Evolutionary conservation across 2,113 vertebrate species (phyloP).

Genomic region (Pseudopipra pipra): DNA sequence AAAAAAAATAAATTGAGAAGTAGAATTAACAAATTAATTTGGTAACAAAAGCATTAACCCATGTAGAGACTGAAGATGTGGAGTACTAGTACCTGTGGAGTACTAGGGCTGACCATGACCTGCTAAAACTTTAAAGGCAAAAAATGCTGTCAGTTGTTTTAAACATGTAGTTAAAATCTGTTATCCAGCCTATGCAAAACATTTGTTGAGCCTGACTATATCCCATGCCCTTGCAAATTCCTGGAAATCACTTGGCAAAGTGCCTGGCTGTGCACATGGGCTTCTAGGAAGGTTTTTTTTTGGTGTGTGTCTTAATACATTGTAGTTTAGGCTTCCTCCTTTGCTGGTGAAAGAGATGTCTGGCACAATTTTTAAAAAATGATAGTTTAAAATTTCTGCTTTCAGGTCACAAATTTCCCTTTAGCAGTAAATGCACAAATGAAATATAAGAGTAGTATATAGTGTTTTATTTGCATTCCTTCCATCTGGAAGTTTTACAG

Average conservation of each 20-base stretch:
- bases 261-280: fast-evolving
- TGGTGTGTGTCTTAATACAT: not conserved
- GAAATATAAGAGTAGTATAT: not conserved
- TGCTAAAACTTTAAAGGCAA: not conserved
- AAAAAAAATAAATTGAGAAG: not conserved
- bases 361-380: not conserved
- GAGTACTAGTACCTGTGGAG: not conserved
- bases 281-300: not conserved
- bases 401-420: not conserved
- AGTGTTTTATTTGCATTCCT: not conserved
- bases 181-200: not conserved
- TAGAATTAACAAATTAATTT: not conserved
- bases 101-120: not conserved
- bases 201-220: not conserved
- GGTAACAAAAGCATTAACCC: not conserved
- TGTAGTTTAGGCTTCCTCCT: not conserved
- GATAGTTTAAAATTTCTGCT: not conserved
- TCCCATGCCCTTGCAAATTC: not conserved
- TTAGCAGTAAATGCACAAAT: not conserved
- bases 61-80: not conserved
- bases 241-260: fast-evolving
- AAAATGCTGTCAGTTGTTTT: not conserved
- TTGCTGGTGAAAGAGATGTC: not conserved
- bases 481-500: not conserved
- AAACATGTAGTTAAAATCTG: not conserved